Conservation (phyloP, 37 sponge, comb jelly and placozoan species). For the Tethya wilhelma region DNA sequence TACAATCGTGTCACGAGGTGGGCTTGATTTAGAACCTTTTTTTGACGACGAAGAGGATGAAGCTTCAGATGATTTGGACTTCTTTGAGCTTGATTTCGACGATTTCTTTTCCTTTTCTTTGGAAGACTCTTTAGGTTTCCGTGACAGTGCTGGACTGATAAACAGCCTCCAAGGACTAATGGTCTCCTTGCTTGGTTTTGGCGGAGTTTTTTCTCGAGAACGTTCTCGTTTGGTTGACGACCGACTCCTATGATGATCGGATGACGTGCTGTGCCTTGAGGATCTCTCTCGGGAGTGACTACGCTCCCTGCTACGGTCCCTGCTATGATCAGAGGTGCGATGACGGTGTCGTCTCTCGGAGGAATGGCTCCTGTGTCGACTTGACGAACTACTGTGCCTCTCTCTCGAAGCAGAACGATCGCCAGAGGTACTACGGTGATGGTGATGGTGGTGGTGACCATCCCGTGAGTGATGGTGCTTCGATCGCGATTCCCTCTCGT, state of each 20-base stretch:
- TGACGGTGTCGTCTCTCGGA: not conserved
- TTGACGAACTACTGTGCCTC: slow-evolving; percentile 8
- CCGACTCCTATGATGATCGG: not conserved
- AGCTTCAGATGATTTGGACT: too few species aligned
- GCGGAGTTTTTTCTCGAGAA: not conserved
- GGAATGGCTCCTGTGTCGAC: slow-evolving; percentile 14
- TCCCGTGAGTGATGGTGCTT: not conserved
- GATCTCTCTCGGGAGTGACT: not conserved
- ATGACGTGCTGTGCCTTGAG: not conserved
- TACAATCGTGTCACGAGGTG: too few species aligned
- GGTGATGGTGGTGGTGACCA: not conserved
- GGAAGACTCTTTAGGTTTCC: too few species aligned
- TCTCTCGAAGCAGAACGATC: not conserved
- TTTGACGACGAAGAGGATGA: too few species aligned
- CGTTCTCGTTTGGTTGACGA: not conserved
- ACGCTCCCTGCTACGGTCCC: too few species aligned
- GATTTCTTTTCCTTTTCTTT: not conserved
- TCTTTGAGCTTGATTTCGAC: not conserved
- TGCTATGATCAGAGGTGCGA: slow-evolving; percentile 4
- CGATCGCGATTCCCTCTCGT: not conserved
- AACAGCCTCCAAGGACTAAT: too few species aligned
- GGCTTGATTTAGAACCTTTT: too few species aligned
- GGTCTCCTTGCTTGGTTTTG: too few species aligned
- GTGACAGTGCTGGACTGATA: too few species aligned
- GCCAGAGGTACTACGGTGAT: too few species aligned